Evolutionary conservation across 2,888 invertebrate species (phyloP), one percentile per base, ranked within the genome.

Genomic region (Halictus quadricinctus): DNA sequence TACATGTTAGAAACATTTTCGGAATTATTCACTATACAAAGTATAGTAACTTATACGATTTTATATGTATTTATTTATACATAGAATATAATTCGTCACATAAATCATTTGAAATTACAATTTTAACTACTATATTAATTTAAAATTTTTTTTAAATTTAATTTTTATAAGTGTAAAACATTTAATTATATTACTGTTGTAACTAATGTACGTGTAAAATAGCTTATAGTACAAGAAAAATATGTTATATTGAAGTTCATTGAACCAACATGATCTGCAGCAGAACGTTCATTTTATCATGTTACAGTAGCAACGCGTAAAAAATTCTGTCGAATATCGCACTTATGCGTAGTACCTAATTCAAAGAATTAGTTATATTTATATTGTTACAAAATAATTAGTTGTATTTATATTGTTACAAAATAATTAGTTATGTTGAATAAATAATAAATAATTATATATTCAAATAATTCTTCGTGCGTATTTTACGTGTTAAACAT

Each of bases 241-340:
- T 4, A 29, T n/a, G 15, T 72, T 25, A n/a, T 18, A 25, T 41
- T 18, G 13, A 8, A 69, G 81, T 66, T 83, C 76, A 58, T 60
- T 77, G 77, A 77, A 81, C 79, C 13, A 29, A 66, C 2, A 25
- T 21, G 50, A 64, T 25, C 29, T n/a, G 2, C 13, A 46, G 13
- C 13, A 12, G 41, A 50, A 41, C 13, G 36, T n/a, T n/a, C 10
- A 36, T 58, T 72, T 69, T 73, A 69, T 41, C 43, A 74, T 50
- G 18, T 43, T 29, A 21, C 60, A 25, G 18, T 48, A 15, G 13
- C 2, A 43, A 41, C 25, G 36, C 36, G 36, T 36, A 1, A 36
- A 36, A 36, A 36, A 36, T 36, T 36, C 36, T 36, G 4, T 29
- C 8, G 29, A 41, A 58, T 41, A n/a, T 66, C 29, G 6, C 50